A percentile compares a stretch with the other conserved stretches of the same genome.
Evolutionary conservation across 2,797 vertebrate genomes (phyloP).

Genomic region (Crax fasciolata): DNA sequence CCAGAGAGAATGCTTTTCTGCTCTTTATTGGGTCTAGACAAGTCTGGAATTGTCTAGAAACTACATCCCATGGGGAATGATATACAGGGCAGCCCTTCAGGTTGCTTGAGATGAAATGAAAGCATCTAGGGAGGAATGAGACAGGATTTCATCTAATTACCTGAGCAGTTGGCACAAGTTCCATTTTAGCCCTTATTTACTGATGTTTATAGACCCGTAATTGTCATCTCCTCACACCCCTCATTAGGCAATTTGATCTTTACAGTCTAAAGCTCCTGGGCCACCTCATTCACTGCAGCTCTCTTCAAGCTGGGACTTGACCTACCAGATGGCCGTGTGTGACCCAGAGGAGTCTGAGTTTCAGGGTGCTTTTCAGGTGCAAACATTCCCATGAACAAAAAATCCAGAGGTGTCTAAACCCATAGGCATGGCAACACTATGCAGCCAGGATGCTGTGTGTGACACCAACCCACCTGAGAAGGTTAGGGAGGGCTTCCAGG

Average conservation of each 20-base stretch:
- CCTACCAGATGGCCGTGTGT: not conserved
- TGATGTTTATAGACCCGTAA: not conserved
- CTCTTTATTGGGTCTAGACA: not conserved
- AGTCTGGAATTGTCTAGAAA: not conserved
- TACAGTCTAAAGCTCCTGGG: not conserved
- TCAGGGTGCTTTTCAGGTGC: not conserved
- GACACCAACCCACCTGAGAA: not conserved
- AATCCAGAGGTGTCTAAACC: not conserved
- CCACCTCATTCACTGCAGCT: not conserved
- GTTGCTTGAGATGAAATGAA: not conserved
- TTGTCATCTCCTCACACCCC: not conserved
- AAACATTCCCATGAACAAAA: not conserved
- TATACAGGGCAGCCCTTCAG: not conserved
- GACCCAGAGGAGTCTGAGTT: not conserved
- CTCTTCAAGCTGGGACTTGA: not conserved
- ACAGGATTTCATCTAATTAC: not conserved
- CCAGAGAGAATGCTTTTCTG: not conserved
- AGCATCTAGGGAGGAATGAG: not conserved
- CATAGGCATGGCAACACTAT: not conserved
- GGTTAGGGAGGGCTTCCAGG: not conserved
- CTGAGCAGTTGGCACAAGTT: not conserved
- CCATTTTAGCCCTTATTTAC: not conserved
- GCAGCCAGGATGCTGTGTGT: not conserved
- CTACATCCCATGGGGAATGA: rapidly evolving
- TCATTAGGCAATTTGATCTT: constrained; percentile 15